Conservation (phyloP, 1,140 invertebrate species). For the Trinorchestia longiramus region DNA sequence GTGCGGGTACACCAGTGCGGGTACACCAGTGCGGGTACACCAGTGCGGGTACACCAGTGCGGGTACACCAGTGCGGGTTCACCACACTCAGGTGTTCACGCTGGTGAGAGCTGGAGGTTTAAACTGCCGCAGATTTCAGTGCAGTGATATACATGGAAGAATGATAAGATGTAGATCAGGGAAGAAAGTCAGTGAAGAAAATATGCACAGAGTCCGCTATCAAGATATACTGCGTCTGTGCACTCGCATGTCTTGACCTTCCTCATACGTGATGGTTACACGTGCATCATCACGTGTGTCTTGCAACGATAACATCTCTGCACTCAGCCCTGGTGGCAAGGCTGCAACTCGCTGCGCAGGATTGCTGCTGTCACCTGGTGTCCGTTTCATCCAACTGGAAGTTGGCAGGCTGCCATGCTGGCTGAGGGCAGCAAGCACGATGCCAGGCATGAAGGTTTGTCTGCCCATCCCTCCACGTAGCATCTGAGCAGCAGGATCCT, state of each 20-base stretch:
- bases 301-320: background rate
- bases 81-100: background rate
- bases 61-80: no score
- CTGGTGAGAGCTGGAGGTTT: background rate
- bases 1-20: no score
- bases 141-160: background rate
- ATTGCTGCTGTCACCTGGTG: no score
- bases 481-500: background rate
- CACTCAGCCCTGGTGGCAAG: no score
- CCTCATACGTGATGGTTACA: background rate
- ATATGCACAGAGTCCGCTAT: background rate
- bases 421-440: no score
- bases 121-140: background rate
- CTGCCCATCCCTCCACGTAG: background rate
- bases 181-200: slow-evolving; percentile 4
- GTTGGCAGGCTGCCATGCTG: background rate
- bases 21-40: no score
- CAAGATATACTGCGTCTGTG: slow-evolving; percentile 45
- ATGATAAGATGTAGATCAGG: background rate
- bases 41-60: no score
- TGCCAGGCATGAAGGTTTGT: no score
- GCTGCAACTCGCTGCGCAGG: background rate
- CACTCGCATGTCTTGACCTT: slow-evolving; percentile 11
- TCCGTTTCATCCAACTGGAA: no score
- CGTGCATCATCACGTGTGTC: background rate